Conservation (phyloP, 2,888 invertebrate genomes). For the Gibbula magus region DNA sequence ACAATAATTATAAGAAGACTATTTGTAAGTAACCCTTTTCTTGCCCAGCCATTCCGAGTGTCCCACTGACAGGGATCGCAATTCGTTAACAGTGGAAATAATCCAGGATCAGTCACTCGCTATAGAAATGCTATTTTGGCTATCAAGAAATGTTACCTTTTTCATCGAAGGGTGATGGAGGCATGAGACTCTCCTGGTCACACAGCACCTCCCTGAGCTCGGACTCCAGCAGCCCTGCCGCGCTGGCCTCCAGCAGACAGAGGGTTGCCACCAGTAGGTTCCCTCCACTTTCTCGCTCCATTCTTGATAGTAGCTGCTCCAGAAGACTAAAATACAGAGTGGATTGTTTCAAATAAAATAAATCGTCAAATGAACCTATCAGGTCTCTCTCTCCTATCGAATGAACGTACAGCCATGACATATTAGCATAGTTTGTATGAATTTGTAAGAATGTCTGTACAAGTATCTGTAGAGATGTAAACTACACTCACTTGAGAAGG, state of each 20-base stretch:
- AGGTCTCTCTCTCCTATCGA: too few relatives aligned
- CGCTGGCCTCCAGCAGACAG: constrained; percentile 71
- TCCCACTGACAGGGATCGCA: too few relatives aligned
- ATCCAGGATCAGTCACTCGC: neutral
- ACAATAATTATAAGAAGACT: too few relatives aligned
- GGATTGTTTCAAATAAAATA: too few relatives aligned
- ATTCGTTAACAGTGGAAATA: too few relatives aligned
- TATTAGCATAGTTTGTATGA: neutral
- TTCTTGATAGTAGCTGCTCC: constrained; percentile 64
- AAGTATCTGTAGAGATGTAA: neutral
- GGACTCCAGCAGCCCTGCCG: constrained; percentile 69
- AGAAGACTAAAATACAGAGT: constrained; percentile 60
- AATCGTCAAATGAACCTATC: too few relatives aligned
- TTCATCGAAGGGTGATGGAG: constrained; percentile 72
- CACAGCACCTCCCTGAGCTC: constrained; percentile 68
- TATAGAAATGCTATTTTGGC: neutral
- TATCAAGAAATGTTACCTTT: constrained; percentile 64
- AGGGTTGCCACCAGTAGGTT: constrained; percentile 70
- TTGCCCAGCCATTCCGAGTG: too few relatives aligned
- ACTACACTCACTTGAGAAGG: constrained; percentile 65
- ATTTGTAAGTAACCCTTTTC: too few relatives aligned
- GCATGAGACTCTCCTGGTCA: constrained; percentile 64
- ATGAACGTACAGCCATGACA: too few relatives aligned
- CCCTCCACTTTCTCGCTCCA: constrained; percentile 63
- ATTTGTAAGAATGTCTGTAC: neutral